phyloP scores from a whole-genome alignment of 2,888 invertebrate genomes.

The Protodeltote pygarga region DNA sequence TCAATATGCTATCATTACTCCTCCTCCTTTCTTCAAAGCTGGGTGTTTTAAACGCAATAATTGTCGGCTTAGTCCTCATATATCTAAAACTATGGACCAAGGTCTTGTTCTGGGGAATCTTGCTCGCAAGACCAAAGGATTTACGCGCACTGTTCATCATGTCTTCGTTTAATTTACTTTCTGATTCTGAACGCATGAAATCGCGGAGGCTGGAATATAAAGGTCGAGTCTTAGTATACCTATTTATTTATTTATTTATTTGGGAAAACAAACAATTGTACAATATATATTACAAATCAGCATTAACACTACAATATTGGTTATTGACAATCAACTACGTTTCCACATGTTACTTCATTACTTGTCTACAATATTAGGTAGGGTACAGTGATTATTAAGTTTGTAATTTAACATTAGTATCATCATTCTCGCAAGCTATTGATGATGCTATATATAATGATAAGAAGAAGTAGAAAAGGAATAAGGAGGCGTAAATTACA shows the following conservation, averaged over 20 bases:
- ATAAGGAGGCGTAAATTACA: neutral
- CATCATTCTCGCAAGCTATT: too few relatives aligned
- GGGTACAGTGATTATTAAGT: too few relatives aligned
- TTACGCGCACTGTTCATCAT: slow-evolving; percentile 80
- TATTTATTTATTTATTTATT: too few relatives aligned
- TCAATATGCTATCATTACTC: slow-evolving; percentile 86
- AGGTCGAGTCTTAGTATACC: neutral
- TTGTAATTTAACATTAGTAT: too few relatives aligned
- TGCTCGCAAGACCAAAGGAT: slow-evolving; percentile 40
- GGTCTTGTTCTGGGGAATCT: slow-evolving; percentile 92
- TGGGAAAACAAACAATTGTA: too few relatives aligned
- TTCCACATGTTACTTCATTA: too few relatives aligned
- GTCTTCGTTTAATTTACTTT: slow-evolving; percentile 90
- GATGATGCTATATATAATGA: too few relatives aligned
- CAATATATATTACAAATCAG: too few relatives aligned
- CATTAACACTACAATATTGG: too few relatives aligned
- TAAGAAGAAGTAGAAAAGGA: too few relatives aligned
- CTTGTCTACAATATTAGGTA: too few relatives aligned
- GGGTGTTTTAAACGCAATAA: slow-evolving; percentile 95
- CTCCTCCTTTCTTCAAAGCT: slow-evolving; percentile 89
- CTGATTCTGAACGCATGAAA: slow-evolving; percentile 93
- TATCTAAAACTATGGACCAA: slow-evolving; percentile 95
- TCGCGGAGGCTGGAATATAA: slow-evolving; percentile 87
- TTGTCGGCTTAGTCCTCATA: slow-evolving; percentile 95
- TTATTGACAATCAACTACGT: too few relatives aligned